Evolutionary conservation across 1,140 invertebrate genomes (phyloP), one percentile per base, ranked within the genome.

Genomic region (Ectropis grisescens): DNA sequence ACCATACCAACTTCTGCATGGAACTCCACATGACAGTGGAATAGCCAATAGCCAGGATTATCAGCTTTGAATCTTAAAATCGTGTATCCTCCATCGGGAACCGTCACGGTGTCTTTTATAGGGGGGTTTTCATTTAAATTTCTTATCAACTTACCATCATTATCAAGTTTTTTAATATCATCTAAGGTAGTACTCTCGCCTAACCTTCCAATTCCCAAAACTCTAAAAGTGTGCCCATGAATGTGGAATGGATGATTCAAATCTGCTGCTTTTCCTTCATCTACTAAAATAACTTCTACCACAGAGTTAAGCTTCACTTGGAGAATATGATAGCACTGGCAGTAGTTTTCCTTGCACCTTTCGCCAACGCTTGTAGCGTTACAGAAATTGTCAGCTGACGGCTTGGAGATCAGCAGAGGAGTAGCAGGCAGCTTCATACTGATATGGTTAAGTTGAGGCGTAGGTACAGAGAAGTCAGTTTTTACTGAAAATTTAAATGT

Each of bases 21-120:
- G 96, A 94, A 65, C 96, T 91, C 6, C 96, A 76, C 94, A 94
- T 96, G 54, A 93, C 93, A n/a, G n/a, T n/a, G n/a, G n/a, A n/a
- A n/a, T n/a, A n/a, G n/a, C n/a, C n/a, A n/a, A n/a, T n/a, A n/a
- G 16, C 93, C 93, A 38, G 90, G 90, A 81, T 92, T 92, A 34
- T 87, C 81, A 5, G 90, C 90, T 46, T 88, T 82, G 49, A 91
- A 91, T 33, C 90, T 78, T 2, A 90, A 82, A 33, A 92, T 87
- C 7, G 90, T 92, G 47, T 94, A 97, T 3, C 95, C 95, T 9
- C 94, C 94, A 68, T 96, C 93, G 0, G 95, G 94, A 1, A 97
- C 89, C 0, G 93, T 95, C 0, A 97, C 91, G 0, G 94, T 95
- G 52, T 97, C 95, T 79, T 97, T 97, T 0, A 91, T 71, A 0